Evolutionary conservation across 2,113 vertebrate genomes (phyloP).

Genomic region (Dolichotis patagonum): DNA sequence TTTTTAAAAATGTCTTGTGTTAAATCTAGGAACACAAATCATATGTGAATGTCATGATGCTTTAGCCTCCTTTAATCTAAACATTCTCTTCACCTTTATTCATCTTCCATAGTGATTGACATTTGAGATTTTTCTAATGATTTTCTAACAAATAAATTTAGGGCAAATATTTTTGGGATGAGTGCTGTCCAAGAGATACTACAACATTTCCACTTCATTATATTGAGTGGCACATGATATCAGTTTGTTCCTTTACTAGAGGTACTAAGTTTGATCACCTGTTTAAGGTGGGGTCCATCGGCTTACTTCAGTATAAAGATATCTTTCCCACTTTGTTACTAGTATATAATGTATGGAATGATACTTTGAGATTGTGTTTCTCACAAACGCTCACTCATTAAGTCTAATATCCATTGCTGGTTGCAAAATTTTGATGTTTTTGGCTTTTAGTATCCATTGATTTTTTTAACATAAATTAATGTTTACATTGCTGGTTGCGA

Average conservation of each 20-base stretch:
- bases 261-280: conserved; percentile 28
- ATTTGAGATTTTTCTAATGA: conserved; percentile 17
- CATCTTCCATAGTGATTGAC: not conserved
- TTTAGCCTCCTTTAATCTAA: conserved; percentile 6
- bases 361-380: conserved; percentile 7
- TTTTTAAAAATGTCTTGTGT: not conserved
- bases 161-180: not conserved
- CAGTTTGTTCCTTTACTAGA: conserved; percentile 22
- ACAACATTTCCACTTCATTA: not conserved
- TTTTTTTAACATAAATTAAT: not conserved
- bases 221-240: not conserved
- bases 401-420: not conserved
- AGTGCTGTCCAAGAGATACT: not conserved
- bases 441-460: not conserved
- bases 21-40: not conserved
- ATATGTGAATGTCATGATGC: not conserved
- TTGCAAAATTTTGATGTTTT: not conserved
- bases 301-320: not conserved
- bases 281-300: not conserved
- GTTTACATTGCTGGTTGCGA: not conserved
- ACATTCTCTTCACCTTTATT: conserved; percentile 12
- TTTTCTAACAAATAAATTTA: not conserved
- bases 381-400: not conserved
- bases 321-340: conserved; percentile 4
- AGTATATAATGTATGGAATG: not conserved